A percentile compares a stretch with the other conserved stretches of the same genome.
These are phyloP conservation scores for Herpailurus yagouaroundi DNA, from an alignment of 2,113 vertebrate species.

Conservation along the genomic window DNA sequence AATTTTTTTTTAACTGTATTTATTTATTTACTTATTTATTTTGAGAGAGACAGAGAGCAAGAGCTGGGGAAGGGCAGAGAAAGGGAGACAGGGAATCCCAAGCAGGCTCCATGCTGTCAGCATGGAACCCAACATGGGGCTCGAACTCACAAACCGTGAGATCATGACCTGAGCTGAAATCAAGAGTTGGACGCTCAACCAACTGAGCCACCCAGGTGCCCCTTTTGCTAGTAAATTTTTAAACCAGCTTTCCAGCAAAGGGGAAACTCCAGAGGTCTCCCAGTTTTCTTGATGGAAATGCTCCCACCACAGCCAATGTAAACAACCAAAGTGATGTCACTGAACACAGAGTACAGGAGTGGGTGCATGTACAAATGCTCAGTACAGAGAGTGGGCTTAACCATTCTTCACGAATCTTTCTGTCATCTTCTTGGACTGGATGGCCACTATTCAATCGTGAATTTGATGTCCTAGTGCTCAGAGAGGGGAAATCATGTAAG, in stretches of 20 bases:
- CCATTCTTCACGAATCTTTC: not conserved
- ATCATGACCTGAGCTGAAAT: no score
- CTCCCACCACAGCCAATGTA: not conserved
- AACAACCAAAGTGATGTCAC: not conserved
- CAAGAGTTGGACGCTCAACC: no score
- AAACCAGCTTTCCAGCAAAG: not conserved
- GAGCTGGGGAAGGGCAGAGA: no score
- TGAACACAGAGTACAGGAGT: not conserved
- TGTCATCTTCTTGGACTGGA: not conserved
- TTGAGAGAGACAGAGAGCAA: no score
- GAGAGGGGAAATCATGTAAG: not conserved
- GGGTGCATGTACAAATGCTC: rapidly evolving
- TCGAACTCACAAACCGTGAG: no score
- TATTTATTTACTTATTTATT: no score
- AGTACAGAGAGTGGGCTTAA: not conserved
- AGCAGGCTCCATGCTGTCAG: no score
- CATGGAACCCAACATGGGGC: no score
- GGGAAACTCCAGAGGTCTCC: not conserved
- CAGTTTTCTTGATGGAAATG: not conserved
- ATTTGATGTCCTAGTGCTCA: not conserved
- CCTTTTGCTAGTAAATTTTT: not conserved
- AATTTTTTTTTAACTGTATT: not conserved
- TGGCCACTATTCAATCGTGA: not conserved
- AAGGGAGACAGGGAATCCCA: no score
- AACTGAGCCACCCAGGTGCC: no score